Evolutionary conservation across 2,797 vertebrate species (phyloP).

Genomic region (Falco novaeseelandiae): DNA sequence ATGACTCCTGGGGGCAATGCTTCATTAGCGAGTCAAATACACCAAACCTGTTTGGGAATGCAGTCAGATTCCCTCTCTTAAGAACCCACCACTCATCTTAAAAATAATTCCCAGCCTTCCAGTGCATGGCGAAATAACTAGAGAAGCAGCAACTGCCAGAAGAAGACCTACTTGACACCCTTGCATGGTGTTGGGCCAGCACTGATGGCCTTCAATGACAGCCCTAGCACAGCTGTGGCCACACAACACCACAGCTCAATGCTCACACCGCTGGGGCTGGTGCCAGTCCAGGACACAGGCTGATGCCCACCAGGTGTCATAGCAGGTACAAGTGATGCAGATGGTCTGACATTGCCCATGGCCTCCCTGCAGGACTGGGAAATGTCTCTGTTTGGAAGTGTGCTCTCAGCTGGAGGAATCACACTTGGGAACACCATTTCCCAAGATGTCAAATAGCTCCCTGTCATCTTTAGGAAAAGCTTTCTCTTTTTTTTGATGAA

Average conservation of each 20-base stretch:
- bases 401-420: not conserved
- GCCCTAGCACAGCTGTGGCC: too few species aligned
- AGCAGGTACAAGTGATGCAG: not conserved
- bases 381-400: not conserved
- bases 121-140: not conserved
- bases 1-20: not conserved
- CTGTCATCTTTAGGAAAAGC: not conserved
- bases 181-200: not conserved
- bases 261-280: not conserved
- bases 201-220: not conserved
- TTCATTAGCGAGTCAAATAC: not conserved
- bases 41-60: not conserved
- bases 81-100: not conserved
- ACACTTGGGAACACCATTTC: not conserved
- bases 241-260: too few species aligned
- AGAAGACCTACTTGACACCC: not conserved
- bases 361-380: not conserved
- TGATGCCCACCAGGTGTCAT: not conserved
- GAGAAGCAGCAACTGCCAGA: not conserved
- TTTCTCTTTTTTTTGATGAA: not conserved
- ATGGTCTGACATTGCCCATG: fast-evolving
- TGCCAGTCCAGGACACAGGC: not conserved
- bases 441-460: not conserved
- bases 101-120: not conserved
- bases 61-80: too few species aligned